These are phyloP conservation scores for Odocoileus hemionus DNA, from an alignment of 2,113 vertebrate species.

Conservation along the genomic window DNA sequence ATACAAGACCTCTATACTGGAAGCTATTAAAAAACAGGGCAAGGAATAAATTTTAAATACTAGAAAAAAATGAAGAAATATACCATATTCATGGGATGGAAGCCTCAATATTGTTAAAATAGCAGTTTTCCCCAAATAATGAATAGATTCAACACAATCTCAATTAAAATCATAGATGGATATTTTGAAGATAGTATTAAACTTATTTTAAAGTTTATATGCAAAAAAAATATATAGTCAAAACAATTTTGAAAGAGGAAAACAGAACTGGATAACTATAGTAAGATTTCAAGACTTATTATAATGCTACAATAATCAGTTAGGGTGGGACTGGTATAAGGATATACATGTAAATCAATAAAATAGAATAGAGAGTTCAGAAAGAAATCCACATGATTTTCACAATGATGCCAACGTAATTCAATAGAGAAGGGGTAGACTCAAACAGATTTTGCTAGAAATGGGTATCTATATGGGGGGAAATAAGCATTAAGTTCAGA, in stretches of 20 bases:
- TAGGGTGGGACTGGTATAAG: background rate
- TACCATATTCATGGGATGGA: background rate
- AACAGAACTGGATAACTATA: background rate
- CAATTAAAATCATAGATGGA: background rate
- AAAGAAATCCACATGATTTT: slow-evolving; percentile 34
- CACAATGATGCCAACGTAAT: background rate
- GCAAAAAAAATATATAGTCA: background rate
- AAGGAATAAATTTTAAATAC: background rate
- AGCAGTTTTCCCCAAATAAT: background rate
- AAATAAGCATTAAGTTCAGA: background rate
- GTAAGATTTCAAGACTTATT: background rate
- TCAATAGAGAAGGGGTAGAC: background rate
- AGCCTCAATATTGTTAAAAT: background rate
- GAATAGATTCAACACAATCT: background rate
- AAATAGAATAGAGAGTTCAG: background rate
- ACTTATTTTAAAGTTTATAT: background rate
- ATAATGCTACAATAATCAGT: background rate
- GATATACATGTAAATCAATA: background rate
- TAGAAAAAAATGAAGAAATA: background rate
- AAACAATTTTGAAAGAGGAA: background rate
- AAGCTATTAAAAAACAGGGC: background rate
- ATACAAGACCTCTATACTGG: background rate
- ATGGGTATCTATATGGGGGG: background rate
- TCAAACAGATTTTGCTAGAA: slow-evolving; percentile 15
- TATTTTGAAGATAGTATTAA: slow-evolving; percentile 5